A percentile compares a stretch with the other conserved stretches of the same genome.
These are phyloP conservation scores for Rugalucina vietnamica DNA, from an alignment of 2,888 invertebrate genomes.

Conservation along the genomic window DNA sequence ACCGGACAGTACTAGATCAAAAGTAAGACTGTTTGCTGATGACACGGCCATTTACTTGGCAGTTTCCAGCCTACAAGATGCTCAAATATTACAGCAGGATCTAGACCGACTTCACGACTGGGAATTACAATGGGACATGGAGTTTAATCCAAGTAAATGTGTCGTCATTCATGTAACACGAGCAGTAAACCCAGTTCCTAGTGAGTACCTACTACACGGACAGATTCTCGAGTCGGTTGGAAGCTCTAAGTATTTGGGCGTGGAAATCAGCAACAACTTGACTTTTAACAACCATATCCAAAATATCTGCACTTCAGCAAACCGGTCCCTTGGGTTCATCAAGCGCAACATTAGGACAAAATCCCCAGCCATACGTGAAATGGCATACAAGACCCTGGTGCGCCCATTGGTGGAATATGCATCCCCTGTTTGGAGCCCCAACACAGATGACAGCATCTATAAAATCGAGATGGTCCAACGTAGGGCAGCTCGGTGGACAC, in stretches of 20 bases:
- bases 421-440: conserved; percentile 17
- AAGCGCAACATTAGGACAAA: conserved; percentile 12
- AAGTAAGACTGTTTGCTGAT: neutral
- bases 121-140: neutral
- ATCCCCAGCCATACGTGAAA: neutral
- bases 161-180: conserved; percentile 14
- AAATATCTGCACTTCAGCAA: conserved; percentile 7
- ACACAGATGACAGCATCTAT: neutral
- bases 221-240: neutral
- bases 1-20: neutral
- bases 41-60: neutral
- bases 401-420: conserved; percentile 15
- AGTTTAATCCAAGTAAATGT: conserved; percentile 19
- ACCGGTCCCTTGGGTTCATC: conserved; percentile 23
- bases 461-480: conserved; percentile 19
- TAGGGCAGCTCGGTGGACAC: neutral
- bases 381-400: conserved; percentile 9
- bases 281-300: conserved; percentile 16
- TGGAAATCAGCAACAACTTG: conserved; percentile 5
- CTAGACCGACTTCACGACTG: neutral
- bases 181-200: neutral
- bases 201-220: neutral
- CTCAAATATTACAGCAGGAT: neutral
- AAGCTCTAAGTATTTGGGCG: neutral
- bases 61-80: neutral